Conservation (phyloP, 2,888 invertebrate species). For the Lepas anatifera region DNA sequence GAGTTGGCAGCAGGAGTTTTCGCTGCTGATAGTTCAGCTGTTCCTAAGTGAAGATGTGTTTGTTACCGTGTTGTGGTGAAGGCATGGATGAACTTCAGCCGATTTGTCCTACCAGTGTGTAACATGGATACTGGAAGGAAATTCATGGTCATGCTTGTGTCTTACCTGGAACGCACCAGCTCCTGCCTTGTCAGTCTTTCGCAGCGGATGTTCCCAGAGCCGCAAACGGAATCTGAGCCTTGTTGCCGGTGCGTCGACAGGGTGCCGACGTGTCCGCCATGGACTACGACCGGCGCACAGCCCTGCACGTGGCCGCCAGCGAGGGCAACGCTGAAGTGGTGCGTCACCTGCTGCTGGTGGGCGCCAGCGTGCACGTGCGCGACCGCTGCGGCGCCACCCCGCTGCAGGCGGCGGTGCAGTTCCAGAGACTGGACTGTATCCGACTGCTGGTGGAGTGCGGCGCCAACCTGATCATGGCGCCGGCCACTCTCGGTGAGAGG, state of each 20-base stretch:
- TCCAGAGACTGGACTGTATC: slow-evolving; percentile 47
- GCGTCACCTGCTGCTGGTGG: slow-evolving; percentile 57
- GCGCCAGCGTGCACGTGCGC: slow-evolving; percentile 65
- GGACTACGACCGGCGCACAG: slow-evolving; percentile 62
- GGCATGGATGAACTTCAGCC: too few species aligned
- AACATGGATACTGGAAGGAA: too few species aligned
- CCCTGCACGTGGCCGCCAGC: slow-evolving; percentile 65
- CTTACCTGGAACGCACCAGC: too few species aligned
- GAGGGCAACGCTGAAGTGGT: slow-evolving; percentile 55
- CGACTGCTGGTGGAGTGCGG: slow-evolving; percentile 56
- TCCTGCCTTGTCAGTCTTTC: too few species aligned
- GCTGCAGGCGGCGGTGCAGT: slow-evolving; percentile 54
- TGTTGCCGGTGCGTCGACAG: slow-evolving; percentile 33
- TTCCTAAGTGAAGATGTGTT: too few species aligned
- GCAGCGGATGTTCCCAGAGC: too few species aligned
- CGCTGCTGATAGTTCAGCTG: too few species aligned
- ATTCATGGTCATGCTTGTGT: too few species aligned
- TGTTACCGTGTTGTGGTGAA: too few species aligned
- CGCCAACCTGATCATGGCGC: slow-evolving; percentile 52
- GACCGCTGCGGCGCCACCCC: slow-evolving; percentile 53
- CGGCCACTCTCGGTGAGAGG: slow-evolving; percentile 49
- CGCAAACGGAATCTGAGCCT: too few species aligned
- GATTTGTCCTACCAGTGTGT: too few species aligned
- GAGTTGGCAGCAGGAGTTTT: too few species aligned
- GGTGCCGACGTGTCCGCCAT: slow-evolving; percentile 61